Conservation (phyloP, 2,797 vertebrate genomes). For the Chelon labrosus region DNA sequence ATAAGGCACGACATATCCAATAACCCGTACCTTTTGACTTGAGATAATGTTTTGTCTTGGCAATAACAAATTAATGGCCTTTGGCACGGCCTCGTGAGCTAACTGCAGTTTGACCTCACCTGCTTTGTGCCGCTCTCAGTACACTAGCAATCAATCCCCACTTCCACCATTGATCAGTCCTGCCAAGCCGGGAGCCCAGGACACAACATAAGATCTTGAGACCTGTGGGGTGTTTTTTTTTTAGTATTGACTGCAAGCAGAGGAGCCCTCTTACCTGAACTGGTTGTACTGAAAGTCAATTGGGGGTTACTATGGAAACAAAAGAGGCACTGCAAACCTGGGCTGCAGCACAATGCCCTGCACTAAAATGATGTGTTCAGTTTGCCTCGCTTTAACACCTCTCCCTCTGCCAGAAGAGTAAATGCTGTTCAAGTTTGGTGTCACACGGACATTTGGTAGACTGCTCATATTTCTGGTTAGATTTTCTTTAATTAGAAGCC, state of each 20-base stretch:
- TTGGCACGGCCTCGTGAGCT: constrained; percentile 50
- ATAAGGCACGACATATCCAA: constrained; percentile 47
- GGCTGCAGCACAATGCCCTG: constrained; percentile 60
- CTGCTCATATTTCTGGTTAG: constrained; percentile 15
- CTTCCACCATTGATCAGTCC: constrained; percentile 55
- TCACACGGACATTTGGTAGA: constrained; percentile 2
- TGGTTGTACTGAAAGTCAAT: constrained; percentile 66
- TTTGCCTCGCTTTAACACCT: constrained; percentile 27
- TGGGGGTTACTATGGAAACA: constrained; percentile 81
- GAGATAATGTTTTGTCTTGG: constrained; percentile 60
- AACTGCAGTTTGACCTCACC: constrained; percentile 68
- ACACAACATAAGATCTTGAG: constrained; percentile 39
- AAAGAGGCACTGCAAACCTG: constrained; percentile 70
- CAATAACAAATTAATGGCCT: constrained; percentile 62
- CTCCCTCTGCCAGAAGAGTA: constrained; percentile 8
- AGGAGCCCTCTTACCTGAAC: constrained; percentile 70
- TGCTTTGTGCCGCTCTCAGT: constrained; percentile 64
- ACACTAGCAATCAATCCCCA: constrained; percentile 65
- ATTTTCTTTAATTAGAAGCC: constrained; percentile 22
- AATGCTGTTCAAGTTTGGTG: constrained; percentile 18
- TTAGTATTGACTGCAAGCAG: constrained; percentile 57
- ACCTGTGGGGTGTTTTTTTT: constrained; percentile 43
- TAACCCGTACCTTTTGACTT: constrained; percentile 65
- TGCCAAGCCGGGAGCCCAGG: constrained; percentile 34
- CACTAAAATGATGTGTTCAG: constrained; percentile 39